These are phyloP conservation scores for Cheilosia impressa DNA, from an alignment of 2,888 invertebrate species.

Conservation along the genomic window DNA sequence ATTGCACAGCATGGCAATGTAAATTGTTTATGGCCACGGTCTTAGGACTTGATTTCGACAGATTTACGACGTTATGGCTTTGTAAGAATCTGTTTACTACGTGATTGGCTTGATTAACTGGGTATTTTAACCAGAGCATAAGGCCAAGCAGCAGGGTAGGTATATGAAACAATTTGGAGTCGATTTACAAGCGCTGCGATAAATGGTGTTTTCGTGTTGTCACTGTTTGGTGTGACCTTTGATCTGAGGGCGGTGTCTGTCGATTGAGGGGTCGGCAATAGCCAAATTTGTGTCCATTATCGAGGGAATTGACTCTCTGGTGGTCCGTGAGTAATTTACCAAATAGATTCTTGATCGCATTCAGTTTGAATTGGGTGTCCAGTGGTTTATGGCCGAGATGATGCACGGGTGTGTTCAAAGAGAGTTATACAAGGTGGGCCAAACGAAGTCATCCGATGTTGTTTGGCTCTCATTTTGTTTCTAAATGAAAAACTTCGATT, in stretches of 20 bases:
- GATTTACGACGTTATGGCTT: constrained; percentile 68
- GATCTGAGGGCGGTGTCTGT: background rate
- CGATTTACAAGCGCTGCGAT: constrained; percentile 8
- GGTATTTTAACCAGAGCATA: constrained; percentile 7
- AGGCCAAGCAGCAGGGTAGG: background rate
- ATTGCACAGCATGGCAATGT: constrained; percentile 67
- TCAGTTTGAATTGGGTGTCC: too few relatives aligned
- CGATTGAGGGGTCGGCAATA: background rate
- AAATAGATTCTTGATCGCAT: too few relatives aligned
- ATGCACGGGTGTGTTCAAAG: too few relatives aligned
- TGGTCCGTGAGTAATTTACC: too few relatives aligned
- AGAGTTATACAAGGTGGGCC: too few relatives aligned
- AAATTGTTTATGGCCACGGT: constrained; percentile 65
- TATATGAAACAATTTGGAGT: constrained; percentile 31
- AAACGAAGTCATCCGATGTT: too few relatives aligned
- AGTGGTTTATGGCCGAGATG: too few relatives aligned
- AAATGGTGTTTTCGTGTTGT: constrained; percentile 2
- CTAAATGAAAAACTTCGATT: too few relatives aligned
- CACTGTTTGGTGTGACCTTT: constrained; percentile 1
- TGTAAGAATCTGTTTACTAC: constrained; percentile 64
- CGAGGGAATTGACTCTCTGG: too few relatives aligned
- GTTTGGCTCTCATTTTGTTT: too few relatives aligned
- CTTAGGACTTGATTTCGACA: constrained; percentile 68
- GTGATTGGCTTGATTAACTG: constrained; percentile 69
- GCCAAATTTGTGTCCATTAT: background rate